Evolutionary conservation across 2,113 vertebrate species (phyloP).

Genomic region (Speoplatyrhinus poulsoni): DNA sequence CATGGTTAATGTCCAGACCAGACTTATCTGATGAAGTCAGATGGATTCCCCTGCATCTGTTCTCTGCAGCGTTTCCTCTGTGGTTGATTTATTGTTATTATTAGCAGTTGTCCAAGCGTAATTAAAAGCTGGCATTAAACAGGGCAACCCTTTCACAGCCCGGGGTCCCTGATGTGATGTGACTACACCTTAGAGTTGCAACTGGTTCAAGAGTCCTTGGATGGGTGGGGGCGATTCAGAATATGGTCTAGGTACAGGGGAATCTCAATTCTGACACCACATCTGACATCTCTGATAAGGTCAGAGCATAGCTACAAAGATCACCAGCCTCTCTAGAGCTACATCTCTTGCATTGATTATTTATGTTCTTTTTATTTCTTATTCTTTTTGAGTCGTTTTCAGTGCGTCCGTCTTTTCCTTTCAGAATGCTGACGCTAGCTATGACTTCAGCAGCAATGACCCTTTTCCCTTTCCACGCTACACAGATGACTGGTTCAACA

Average conservation of each 20-base stretch:
- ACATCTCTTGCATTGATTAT: not conserved
- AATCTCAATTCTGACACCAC: not conserved
- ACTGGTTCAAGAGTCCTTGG: conserved; percentile 22
- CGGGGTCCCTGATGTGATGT: conserved; percentile 42
- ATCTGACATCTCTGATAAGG: conserved; percentile 23
- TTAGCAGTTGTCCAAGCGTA: conserved; percentile 49
- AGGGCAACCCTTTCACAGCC: conserved; percentile 39
- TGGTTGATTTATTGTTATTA: conserved; percentile 27
- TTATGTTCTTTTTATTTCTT: conserved; percentile 11
- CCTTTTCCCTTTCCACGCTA: conserved; percentile 96
- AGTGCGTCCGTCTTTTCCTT: conserved; percentile 67
- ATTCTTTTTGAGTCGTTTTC: conserved; percentile 33
- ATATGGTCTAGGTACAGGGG: not conserved
- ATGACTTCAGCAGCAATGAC: conserved; percentile 99
- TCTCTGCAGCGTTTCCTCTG: conserved; percentile 12
- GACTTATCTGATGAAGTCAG: conserved; percentile 35
- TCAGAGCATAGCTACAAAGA: conserved; percentile 25
- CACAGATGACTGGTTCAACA: conserved; percentile 99
- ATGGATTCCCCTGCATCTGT: conserved; percentile 10
- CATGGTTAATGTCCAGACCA: conserved; percentile 31
- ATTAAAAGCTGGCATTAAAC: conserved; percentile 47
- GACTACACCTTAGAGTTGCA: conserved; percentile 31
- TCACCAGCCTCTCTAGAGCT: not conserved
- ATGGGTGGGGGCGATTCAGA: conserved; percentile 1
- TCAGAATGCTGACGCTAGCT: conserved; percentile 97